Percentiles rank a stretch among this genome's conserved stretches.
These are phyloP conservation scores for Bilobella aurantiaca DNA, from an alignment of 1,140 invertebrate genomes.

Conservation along the genomic window DNA sequence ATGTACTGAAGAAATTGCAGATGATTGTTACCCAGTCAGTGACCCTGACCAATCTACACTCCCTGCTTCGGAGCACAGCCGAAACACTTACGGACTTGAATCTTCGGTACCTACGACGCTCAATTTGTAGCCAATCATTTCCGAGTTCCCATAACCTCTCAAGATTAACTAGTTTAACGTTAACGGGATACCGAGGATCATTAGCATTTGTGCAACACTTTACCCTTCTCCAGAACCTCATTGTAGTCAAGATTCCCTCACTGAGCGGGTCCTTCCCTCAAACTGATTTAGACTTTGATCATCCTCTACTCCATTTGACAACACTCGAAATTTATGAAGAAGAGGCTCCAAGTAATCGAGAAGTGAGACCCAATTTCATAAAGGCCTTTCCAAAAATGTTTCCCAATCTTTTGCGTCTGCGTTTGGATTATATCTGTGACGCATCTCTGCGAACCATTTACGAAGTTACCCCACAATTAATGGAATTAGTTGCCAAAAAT, in stretches of 20 bases:
- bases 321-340: slow-evolving; percentile 6
- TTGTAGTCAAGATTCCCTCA: background rate
- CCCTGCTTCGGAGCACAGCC: background rate
- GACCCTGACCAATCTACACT: background rate
- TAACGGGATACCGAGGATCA: slow-evolving; percentile 4
- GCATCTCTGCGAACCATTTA: slow-evolving; percentile 4
- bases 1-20: background rate
- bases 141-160: background rate
- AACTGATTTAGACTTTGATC: background rate
- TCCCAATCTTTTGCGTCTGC: background rate
- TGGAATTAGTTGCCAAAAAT: background rate
- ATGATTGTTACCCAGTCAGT: slow-evolving; percentile 6
- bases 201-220: background rate
- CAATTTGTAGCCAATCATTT: background rate
- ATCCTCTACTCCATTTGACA: background rate
- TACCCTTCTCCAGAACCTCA: background rate
- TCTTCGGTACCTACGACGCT: slow-evolving; percentile 1
- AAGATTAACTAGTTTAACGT: background rate
- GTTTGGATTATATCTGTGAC: slow-evolving; percentile 2
- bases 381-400: background rate
- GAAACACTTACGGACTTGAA: background rate
- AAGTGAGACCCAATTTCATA: background rate
- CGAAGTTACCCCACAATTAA: background rate
- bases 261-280: background rate
- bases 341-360: background rate